Base-by-base conservation (phyloP, 2,888 invertebrate genomes). In the Drosophila putrida region DNA sequence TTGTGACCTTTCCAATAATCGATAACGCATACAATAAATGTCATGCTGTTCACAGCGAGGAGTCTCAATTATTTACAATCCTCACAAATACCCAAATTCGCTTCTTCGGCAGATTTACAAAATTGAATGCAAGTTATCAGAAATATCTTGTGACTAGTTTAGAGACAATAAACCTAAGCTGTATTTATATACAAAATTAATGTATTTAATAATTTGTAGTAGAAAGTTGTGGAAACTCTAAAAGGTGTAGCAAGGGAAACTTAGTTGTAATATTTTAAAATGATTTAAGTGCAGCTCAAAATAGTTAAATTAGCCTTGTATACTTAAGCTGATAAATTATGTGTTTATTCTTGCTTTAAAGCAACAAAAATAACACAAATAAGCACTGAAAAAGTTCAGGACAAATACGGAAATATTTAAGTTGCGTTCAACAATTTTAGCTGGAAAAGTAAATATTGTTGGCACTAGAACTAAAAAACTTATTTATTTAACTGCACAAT, bases 11-110 rank as follows among this genome's bases (percentile, higher is more conserved):
- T 60, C 78, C 82, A 85, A 53, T 83, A 90, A 66, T 91, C 90
- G 54, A 76, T 80, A 31, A 91, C 76, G 62, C 91, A 91, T 60
- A 91, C 73, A 46, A 72, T 76, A 50, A 91, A 51, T 59, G 79
- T 61, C 90, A 90, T 90, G 31, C 11, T 68, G 15, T 13, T 55
- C 10, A 8, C 25, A 41, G 15, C 10, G 6, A n/a, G 54, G 9
- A 38, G 44, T 43, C 31, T 10, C 13, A 25, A 1, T n/a, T 41
- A 35, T 36, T 25, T 25, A n/a, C 10, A 35, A 4, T 11, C 25
- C 49, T 50, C 11, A 8, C 20, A 33, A 55, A 27, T n/a, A 50
- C n/a, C n/a, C 33, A 4, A 50, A 27, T 13, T 4, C 4, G 38
- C 36, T 46, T 8, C 68, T 78, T 78, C 41, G 8, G 78, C 73